Conservation (phyloP, 2,888 invertebrate genomes). For the Deilephila elpenor region DNA sequence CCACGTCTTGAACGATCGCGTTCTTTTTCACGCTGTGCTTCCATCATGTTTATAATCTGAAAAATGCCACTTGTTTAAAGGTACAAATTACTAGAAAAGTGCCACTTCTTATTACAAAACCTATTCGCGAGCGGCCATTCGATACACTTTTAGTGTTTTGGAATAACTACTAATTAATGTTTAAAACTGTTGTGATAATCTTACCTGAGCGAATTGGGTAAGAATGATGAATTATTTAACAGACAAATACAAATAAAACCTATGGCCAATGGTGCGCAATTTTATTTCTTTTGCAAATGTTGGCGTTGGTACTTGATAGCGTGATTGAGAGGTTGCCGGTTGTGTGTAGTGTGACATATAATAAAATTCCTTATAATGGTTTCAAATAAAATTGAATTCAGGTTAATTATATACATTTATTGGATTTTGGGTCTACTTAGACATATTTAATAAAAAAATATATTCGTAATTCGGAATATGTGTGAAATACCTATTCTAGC, state of each 20-base stretch:
- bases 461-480: background rate
- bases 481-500: background rate
- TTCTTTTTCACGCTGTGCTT: conserved; percentile 78
- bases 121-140: too few species aligned
- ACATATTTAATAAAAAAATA: too few species aligned
- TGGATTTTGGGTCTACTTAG: too few species aligned
- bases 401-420: background rate
- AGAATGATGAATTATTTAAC: background rate
- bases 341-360: background rate
- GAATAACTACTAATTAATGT: too few species aligned
- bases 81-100: background rate
- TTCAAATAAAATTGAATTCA: background rate
- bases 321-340: background rate
- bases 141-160: too few species aligned
- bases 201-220: background rate
- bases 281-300: background rate
- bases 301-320: background rate
- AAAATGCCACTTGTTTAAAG: background rate
- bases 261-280: background rate
- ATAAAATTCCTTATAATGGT: background rate
- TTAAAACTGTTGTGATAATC: too few species aligned
- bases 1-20: conserved; percentile 87
- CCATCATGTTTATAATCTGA: conserved; percentile 52
- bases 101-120: too few species aligned
- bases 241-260: background rate